These are phyloP conservation scores for Crossocerus cetratus DNA, from an alignment of 2,888 invertebrate genomes.

Conservation along the genomic window DNA sequence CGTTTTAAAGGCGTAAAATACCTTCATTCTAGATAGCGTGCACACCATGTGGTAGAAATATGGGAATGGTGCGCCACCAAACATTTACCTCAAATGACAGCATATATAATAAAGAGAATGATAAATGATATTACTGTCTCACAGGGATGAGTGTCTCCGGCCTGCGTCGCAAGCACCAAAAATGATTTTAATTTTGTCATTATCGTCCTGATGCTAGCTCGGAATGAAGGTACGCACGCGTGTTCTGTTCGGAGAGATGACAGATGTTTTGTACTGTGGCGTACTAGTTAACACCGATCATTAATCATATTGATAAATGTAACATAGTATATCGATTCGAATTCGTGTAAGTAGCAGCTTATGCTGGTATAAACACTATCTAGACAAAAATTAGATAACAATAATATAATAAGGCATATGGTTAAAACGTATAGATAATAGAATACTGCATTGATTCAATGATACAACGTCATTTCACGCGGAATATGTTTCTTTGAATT, in stretches of 20 bases:
- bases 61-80: no score
- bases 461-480: slow-evolving; percentile 32
- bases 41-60: no score
- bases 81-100: no score
- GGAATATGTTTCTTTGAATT: slow-evolving; percentile 24
- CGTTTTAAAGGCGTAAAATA: slow-evolving; percentile 10
- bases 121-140: no score
- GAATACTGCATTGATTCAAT: slow-evolving; percentile 52
- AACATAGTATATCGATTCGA: neutral
- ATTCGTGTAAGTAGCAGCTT: slow-evolving; percentile 1
- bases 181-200: neutral
- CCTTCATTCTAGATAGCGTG: slow-evolving; percentile 1
- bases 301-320: neutral
- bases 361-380: slow-evolving; percentile 28
- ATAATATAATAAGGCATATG: slow-evolving; percentile 44
- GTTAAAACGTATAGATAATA: slow-evolving; percentile 39
- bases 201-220: neutral
- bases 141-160: no score
- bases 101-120: no score
- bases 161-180: no score
- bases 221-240: slow-evolving; percentile 25
- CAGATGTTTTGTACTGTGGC: neutral
- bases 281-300: slow-evolving; percentile 2
- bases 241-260: neutral
- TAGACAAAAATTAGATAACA: slow-evolving; percentile 51